Evolutionary conservation across 2,888 invertebrate genomes (phyloP).

Genomic region (Aromia moschata): DNA sequence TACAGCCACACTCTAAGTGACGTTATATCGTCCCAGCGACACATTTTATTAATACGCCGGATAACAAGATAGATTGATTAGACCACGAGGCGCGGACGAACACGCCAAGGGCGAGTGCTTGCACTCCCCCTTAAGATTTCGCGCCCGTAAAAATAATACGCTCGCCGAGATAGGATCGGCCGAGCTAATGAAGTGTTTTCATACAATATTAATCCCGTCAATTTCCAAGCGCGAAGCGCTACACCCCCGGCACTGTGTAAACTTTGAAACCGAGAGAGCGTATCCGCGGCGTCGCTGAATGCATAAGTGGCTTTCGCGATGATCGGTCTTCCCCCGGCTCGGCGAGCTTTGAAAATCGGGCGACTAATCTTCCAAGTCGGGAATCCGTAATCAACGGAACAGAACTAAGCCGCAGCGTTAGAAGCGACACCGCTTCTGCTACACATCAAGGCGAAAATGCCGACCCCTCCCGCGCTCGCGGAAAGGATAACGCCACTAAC

Average conservation of each 20-base stretch:
- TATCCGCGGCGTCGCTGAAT: conserved; percentile 29
- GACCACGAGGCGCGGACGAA: no score
- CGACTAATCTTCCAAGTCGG: conserved; percentile 51
- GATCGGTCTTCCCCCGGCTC: conserved; percentile 33
- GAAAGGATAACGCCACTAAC: no score
- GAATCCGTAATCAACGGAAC: conserved; percentile 55
- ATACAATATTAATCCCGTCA: conserved; percentile 46
- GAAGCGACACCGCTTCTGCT: conserved; percentile 32
- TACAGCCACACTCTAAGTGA: no score
- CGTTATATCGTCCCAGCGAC: no score
- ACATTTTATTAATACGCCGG: no score
- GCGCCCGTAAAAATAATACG: conserved; percentile 20
- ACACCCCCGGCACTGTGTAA: conserved; percentile 36
- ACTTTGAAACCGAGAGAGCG: conserved; percentile 35
- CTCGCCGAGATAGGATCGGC: conserved; percentile 40
- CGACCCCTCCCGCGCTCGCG: background rate
- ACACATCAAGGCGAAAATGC: background rate
- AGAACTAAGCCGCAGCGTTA: conserved; percentile 44
- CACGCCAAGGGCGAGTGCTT: no score
- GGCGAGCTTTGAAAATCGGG: conserved; percentile 50
- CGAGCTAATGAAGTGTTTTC: conserved; percentile 46
- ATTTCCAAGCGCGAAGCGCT: conserved; percentile 35
- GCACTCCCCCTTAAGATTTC: conserved; percentile 9
- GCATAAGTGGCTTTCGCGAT: conserved; percentile 37
- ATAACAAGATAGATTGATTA: no score